These are phyloP conservation scores for Agonopterix subpropinquella DNA, from an alignment of 2,888 invertebrate species.

Conservation along the genomic window DNA sequence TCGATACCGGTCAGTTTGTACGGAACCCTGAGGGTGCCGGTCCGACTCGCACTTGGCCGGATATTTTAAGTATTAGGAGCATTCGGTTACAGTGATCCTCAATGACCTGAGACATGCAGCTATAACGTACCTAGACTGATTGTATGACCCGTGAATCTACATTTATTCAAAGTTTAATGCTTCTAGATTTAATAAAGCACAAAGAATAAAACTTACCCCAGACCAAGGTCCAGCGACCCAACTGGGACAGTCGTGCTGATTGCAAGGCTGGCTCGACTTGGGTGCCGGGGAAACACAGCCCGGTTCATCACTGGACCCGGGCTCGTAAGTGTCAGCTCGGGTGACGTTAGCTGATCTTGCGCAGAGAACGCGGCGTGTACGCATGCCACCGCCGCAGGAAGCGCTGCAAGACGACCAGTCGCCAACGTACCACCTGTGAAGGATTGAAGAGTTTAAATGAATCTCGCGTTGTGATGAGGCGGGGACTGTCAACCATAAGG, in stretches of 20 bases:
- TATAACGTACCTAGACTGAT: too few relatives aligned
- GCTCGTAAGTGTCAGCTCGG: constrained; percentile 78
- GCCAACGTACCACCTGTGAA: constrained; percentile 88
- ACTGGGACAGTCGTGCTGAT: constrained; percentile 88
- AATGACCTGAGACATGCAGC: too few relatives aligned
- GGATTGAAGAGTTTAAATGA: not conserved
- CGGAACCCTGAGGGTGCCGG: too few relatives aligned
- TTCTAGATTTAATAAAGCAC: too few relatives aligned
- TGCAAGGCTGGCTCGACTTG: constrained; percentile 87
- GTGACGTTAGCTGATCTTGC: constrained; percentile 83
- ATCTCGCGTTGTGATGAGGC: too few relatives aligned
- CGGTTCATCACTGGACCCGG: constrained; percentile 81
- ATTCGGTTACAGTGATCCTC: too few relatives aligned
- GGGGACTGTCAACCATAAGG: too few relatives aligned
- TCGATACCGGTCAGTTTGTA: too few relatives aligned
- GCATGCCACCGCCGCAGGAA: constrained; percentile 90
- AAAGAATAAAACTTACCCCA: constrained; percentile 82
- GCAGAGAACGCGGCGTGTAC: constrained; percentile 88
- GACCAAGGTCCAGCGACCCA: constrained; percentile 95
- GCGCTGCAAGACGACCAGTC: constrained; percentile 93
- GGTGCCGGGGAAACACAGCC: constrained; percentile 88
- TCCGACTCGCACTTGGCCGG: too few relatives aligned
- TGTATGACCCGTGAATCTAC: too few relatives aligned
- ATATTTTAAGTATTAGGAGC: too few relatives aligned
- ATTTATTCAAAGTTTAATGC: too few relatives aligned